phyloP scores from a whole-genome alignment of 2,113 vertebrate genomes.

The Xyrauchen texanus region DNA sequence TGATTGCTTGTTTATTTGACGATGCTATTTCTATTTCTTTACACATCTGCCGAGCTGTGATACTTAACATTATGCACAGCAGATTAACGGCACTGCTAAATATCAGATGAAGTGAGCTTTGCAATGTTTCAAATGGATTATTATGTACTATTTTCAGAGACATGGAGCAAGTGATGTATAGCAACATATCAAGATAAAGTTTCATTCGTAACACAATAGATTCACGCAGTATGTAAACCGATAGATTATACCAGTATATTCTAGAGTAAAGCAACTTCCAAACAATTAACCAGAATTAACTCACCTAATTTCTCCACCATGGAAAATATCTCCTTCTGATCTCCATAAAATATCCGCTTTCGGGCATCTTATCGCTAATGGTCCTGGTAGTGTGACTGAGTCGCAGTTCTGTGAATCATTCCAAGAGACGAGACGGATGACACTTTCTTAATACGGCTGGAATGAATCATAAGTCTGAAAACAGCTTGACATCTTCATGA shows the following conservation, averaged over 20 bases:
- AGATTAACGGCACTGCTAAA: background rate
- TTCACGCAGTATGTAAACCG: no score
- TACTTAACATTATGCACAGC: background rate
- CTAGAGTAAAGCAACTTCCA: background rate
- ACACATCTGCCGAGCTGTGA: background rate
- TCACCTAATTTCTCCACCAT: slow-evolving; percentile 21
- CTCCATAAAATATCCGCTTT: background rate
- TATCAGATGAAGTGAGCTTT: slow-evolving; percentile 1
- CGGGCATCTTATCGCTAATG: background rate
- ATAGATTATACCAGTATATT: no score
- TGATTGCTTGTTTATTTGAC: no score
- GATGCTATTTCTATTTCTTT: background rate
- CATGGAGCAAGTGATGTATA: no score
- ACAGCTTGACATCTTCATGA: background rate
- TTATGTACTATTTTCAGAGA: background rate
- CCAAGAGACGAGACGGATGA: background rate
- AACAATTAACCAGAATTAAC: background rate
- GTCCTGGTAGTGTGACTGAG: background rate
- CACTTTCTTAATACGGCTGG: slow-evolving; percentile 10
- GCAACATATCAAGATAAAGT: no score
- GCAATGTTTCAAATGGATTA: slow-evolving; percentile 25
- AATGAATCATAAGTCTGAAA: slow-evolving; percentile 15
- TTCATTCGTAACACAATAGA: no score
- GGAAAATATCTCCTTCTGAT: background rate
- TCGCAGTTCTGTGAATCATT: background rate